phyloP scores from a whole-genome alignment of 1,140 invertebrate species.

The Saccostrea echinata region DNA sequence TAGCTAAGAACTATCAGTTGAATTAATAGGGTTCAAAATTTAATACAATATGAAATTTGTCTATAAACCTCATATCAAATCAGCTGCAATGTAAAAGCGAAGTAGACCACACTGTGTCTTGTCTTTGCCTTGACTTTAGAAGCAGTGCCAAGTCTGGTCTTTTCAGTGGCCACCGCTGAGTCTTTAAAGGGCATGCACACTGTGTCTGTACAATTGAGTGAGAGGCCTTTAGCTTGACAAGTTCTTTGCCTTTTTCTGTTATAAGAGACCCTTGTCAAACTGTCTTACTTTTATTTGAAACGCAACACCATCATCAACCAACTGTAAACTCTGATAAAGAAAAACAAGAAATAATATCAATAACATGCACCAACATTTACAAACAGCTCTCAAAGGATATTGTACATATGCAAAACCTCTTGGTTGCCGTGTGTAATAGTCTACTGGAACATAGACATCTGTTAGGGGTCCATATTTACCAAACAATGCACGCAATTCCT shows the following conservation, averaged over 20 bases:
- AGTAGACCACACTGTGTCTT: constrained; percentile 14
- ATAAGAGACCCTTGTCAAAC: constrained; percentile 11
- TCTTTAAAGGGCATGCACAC: constrained; percentile 11
- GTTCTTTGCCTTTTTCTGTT: constrained; percentile 30
- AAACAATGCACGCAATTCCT: constrained; percentile 80
- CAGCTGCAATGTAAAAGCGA: constrained; percentile 8
- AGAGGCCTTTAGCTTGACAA: constrained; percentile 28
- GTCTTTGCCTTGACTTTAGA: constrained; percentile 19
- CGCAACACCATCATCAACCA: constrained; percentile 26
- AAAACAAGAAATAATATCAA: constrained; percentile 6
- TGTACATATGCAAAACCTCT: constrained; percentile 82
- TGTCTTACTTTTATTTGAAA: constrained; percentile 32
- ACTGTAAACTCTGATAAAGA: constrained; percentile 35
- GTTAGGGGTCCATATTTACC: constrained; percentile 81
- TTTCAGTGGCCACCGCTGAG: not conserved
- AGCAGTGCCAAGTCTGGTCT: not conserved
- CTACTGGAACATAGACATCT: constrained; percentile 82
- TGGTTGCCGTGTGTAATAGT: constrained; percentile 80
- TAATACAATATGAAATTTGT: constrained; percentile 1
- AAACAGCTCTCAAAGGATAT: constrained; percentile 76
- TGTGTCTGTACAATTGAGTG: constrained; percentile 23
- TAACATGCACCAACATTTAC: not conserved
- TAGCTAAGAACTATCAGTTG: not conserved
- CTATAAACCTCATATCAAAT: constrained; percentile 2
- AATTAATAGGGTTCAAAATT: not conserved